Evolutionary conservation across 2,888 invertebrate genomes (phyloP).

Genomic region (Gastracanthus pulcherrimus): DNA sequence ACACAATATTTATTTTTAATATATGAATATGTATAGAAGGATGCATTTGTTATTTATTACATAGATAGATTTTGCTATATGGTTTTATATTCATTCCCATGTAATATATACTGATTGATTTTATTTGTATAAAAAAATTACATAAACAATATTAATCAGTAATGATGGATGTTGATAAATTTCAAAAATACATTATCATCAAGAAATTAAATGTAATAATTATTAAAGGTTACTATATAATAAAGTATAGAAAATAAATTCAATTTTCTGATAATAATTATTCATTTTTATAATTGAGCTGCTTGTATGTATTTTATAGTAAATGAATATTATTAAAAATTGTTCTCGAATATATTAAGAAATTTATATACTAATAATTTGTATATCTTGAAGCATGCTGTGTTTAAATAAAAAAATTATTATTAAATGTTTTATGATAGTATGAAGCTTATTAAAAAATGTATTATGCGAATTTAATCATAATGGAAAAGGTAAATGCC

Average conservation of each 20-base stretch:
- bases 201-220: constrained; percentile 4
- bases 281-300: constrained; percentile 11
- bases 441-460: background rate
- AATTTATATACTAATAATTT: constrained; percentile 5
- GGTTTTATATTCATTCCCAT: background rate
- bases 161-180: background rate
- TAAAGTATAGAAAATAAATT: background rate
- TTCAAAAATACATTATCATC: background rate
- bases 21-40: background rate
- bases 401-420: constrained; percentile 2
- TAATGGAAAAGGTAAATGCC: constrained; percentile 16
- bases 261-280: background rate
- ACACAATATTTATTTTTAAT: background rate
- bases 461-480: background rate
- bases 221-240: background rate
- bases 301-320: constrained; percentile 29
- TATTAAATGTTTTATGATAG: background rate
- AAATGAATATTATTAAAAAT: constrained; percentile 9
- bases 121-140: too few relatives aligned
- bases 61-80: too few relatives aligned
- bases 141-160: background rate
- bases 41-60: too few relatives aligned
- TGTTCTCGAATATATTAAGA: background rate
- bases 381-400: constrained; percentile 3
- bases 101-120: background rate